phyloP scores from a whole-genome alignment of 2,113 vertebrate species.

The Catharus bicknelli region DNA sequence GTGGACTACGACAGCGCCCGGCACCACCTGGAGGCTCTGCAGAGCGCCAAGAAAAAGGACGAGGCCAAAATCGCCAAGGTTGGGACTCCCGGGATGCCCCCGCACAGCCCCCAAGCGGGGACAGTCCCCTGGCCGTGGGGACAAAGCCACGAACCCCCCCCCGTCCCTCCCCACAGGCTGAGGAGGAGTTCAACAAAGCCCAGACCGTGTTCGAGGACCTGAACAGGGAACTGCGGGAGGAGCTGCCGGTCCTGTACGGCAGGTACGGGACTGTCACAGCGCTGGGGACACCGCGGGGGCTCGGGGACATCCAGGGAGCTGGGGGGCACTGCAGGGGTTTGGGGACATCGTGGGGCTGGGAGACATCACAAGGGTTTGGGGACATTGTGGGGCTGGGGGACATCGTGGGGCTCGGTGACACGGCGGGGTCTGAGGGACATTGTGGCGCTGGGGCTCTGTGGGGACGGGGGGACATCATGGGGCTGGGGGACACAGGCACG shows the following conservation, averaged over 20 bases:
- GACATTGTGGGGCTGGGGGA: background rate
- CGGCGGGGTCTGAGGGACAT: too few relatives aligned
- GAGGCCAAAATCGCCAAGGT: slow-evolving; percentile 91
- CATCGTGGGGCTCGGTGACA: too few relatives aligned
- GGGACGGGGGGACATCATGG: rapidly evolving
- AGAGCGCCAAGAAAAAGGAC: slow-evolving; percentile 90
- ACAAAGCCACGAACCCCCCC: background rate
- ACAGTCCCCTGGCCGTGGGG: background rate
- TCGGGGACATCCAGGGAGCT: background rate
- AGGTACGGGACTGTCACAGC: slow-evolving; percentile 69
- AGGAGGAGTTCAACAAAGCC: slow-evolving; percentile 85
- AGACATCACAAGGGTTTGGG: rapidly evolving
- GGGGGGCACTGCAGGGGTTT: too few relatives aligned
- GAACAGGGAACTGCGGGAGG: slow-evolving; percentile 87
- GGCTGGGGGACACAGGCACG: background rate
- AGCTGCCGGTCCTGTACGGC: slow-evolving; percentile 83
- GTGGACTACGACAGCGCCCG: slow-evolving; percentile 91
- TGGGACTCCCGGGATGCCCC: background rate
- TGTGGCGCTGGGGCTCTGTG: too few relatives aligned
- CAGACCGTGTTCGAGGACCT: slow-evolving; percentile 87
- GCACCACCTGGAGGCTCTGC: slow-evolving; percentile 87
- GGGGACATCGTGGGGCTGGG: background rate
- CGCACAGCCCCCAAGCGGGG: rapidly evolving
- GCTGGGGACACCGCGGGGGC: background rate
- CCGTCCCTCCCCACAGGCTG: slow-evolving; percentile 75